Conservation (phyloP, 1,140 invertebrate genomes). For the Achroia grisella region DNA sequence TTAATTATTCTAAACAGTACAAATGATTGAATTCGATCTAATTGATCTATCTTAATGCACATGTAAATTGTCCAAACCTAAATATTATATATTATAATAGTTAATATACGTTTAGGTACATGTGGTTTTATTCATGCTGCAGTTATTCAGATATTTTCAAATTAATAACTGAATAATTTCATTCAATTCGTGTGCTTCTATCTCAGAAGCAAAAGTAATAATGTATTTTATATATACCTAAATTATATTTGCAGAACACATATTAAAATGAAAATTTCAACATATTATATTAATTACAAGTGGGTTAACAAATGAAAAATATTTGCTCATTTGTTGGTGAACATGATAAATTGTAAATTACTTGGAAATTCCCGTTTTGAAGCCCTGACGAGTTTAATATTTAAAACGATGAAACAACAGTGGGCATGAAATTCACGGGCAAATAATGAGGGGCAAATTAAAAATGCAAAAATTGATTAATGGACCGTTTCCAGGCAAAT, state of each 20-base stretch:
- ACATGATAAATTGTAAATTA: slow-evolving; percentile 72
- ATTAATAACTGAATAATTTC: no score
- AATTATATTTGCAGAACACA: slow-evolving; percentile 48
- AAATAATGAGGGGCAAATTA: slow-evolving; percentile 70
- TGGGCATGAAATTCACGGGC: slow-evolving; percentile 64
- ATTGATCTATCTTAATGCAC: no score
- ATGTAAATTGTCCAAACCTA: no score
- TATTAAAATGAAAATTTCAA: slow-evolving; percentile 59
- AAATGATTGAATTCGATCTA: no score
- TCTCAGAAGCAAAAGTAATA: no score
- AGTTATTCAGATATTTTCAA: no score
- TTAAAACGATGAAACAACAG: slow-evolving; percentile 60
- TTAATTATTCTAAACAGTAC: no score
- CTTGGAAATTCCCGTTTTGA: slow-evolving; percentile 66
- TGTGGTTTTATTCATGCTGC: no score
- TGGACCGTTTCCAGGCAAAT: slow-evolving; percentile 60
- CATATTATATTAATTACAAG: slow-evolving; percentile 67
- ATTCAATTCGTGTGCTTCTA: no score
- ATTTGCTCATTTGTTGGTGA: slow-evolving; percentile 68
- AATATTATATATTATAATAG: no score
- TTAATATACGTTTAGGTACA: no score
- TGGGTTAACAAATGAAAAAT: slow-evolving; percentile 70
- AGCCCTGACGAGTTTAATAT: slow-evolving; percentile 49
- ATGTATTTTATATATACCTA: no score
- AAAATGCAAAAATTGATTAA: slow-evolving; percentile 73